phyloP scores from a whole-genome alignment of 2,113 vertebrate species.

The Carassius auratus region DNA sequence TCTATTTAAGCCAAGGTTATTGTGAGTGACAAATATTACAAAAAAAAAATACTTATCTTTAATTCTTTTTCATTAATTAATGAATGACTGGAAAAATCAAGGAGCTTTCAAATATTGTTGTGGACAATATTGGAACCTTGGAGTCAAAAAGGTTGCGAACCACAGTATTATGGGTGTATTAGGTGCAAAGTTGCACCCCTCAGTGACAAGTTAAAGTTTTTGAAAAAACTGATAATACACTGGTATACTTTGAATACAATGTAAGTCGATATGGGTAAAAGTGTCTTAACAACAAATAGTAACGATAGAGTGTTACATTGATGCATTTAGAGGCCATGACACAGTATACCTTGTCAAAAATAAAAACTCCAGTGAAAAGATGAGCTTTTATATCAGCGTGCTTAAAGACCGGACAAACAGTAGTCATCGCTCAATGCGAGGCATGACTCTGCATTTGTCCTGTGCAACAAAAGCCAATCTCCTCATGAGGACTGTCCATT shows the following conservation, averaged over 20 bases:
- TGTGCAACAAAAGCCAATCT: slow-evolving; percentile 83
- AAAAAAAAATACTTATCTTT: background rate
- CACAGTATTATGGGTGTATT: background rate
- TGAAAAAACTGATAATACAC: background rate
- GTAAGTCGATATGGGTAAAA: background rate
- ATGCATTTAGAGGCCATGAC: background rate
- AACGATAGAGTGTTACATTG: background rate
- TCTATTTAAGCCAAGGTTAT: background rate
- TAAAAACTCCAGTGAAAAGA: background rate
- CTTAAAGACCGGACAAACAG: slow-evolving; percentile 34
- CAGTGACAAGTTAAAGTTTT: background rate
- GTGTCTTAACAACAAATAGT: background rate
- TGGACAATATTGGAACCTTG: background rate
- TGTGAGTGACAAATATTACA: background rate
- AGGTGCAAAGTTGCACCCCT: background rate
- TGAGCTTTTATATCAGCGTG: slow-evolving; percentile 7
- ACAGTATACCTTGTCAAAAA: background rate
- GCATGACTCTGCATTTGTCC: slow-evolving; percentile 52
- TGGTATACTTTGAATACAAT: background rate
- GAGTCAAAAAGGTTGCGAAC: no score
- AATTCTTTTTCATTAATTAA: background rate
- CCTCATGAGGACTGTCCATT: slow-evolving; percentile 84
- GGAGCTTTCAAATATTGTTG: background rate
- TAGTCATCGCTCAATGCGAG: slow-evolving; percentile 33
- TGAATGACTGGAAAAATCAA: background rate